A percentile compares a stretch with the other conserved stretches of the same genome.
These are phyloP conservation scores for Pipistrellus pygmaeus DNA, from an alignment of 2,797 vertebrate species.

Conservation along the genomic window DNA sequence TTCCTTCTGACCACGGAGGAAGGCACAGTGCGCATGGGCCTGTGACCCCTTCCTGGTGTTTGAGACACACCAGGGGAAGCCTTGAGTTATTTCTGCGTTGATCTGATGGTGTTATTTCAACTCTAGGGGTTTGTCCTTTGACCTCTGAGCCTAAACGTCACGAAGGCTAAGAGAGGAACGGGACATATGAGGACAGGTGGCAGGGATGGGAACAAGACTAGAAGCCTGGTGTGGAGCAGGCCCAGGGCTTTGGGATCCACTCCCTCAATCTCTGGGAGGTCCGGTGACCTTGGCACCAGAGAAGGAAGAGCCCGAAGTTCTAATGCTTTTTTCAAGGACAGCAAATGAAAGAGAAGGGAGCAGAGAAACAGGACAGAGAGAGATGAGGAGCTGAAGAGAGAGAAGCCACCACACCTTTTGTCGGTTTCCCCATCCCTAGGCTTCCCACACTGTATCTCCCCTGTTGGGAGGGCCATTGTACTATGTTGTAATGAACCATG, in stretches of 20 bases:
- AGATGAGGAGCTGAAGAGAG: background rate
- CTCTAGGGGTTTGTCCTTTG: background rate
- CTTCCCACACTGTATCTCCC: background rate
- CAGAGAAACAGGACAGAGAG: background rate
- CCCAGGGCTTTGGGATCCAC: background rate
- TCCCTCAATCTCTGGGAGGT: background rate
- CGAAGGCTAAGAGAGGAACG: background rate
- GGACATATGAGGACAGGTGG: background rate
- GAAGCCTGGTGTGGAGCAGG: background rate
- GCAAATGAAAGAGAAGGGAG: background rate
- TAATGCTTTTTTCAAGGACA: background rate
- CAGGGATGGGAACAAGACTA: background rate
- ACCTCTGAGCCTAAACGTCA: background rate
- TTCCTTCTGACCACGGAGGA: background rate
- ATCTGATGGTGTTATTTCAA: background rate
- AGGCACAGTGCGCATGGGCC: background rate
- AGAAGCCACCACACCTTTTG: background rate
- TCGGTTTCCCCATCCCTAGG: background rate
- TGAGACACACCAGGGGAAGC: slow-evolving; percentile 15
- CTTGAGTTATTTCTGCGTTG: background rate
- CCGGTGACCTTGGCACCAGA: background rate
- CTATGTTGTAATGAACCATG: background rate
- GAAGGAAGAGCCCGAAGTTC: background rate
- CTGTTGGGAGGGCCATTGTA: background rate
- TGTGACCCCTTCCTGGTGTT: background rate